Evolutionary conservation across 2,797 vertebrate genomes (phyloP).

Genomic region (Peromyscus melanophrys): DNA sequence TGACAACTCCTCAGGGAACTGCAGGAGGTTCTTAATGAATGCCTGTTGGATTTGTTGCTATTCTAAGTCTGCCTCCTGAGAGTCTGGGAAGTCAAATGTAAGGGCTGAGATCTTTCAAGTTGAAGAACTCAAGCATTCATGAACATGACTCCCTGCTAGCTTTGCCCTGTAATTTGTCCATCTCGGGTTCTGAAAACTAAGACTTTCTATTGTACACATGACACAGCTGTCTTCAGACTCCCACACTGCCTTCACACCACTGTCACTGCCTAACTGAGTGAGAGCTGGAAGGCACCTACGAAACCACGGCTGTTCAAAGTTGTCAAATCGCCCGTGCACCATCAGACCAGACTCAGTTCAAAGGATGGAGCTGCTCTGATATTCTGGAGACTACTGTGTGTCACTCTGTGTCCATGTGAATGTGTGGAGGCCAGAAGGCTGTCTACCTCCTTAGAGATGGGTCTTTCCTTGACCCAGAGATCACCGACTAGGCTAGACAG

Average conservation of each 20-base stretch:
- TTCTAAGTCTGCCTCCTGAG: background rate
- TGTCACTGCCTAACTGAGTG: background rate
- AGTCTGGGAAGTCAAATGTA: slow-evolving; percentile 17
- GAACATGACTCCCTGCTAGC: background rate
- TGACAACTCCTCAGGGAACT: background rate
- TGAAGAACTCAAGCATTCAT: background rate
- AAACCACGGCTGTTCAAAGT: background rate
- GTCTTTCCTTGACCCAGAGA: background rate
- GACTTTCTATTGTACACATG: background rate
- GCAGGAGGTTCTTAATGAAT: background rate
- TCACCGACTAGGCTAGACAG: background rate
- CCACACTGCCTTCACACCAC: background rate
- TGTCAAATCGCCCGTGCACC: background rate
- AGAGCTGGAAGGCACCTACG: background rate
- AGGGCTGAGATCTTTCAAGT: slow-evolving; percentile 14
- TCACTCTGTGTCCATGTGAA: background rate
- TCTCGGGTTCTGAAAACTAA: slow-evolving; percentile 53
- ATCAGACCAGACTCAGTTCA: background rate
- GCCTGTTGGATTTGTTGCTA: background rate
- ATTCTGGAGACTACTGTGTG: background rate
- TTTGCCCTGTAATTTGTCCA: background rate
- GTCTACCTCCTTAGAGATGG: background rate
- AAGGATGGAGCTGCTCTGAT: background rate
- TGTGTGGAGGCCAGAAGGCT: background rate
- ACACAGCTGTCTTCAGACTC: slow-evolving; percentile 9